Evolutionary conservation across 1,140 invertebrate species (phyloP), one percentile per base, ranked within the genome.

Genomic region (Grapholita molesta): DNA sequence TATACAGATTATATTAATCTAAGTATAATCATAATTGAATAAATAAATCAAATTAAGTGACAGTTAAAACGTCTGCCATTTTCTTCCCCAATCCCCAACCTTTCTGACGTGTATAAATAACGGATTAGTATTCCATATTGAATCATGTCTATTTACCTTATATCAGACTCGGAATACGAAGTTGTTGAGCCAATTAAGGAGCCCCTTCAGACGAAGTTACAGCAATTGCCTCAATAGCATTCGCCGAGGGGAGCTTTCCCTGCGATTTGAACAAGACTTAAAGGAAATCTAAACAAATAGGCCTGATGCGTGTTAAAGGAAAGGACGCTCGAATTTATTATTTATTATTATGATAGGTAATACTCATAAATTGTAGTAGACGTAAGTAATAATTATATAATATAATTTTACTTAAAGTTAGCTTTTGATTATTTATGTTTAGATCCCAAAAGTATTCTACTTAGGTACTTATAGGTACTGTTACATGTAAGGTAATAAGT

Each of bases 201-300:
- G 76, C 78, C 84, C 85, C 84, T 79, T 82, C 83, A 80, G 79
- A 80, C 79, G 71, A 84, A 82, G 84, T 72, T 73, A 68, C 75
- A 76, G 81, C 81, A 90, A 90, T 90, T 90, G 88, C 77, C 81
- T 88, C 80, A 89, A 89, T 78, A 72, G 86, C 73, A 69, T 72
- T 76, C 65, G 67, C 70, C 78, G 82, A 78, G 85, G 88, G 83
- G 64, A 71, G 66, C 68, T 66, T 70, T 68, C 72, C 66, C 66
- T 35, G 66, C 67, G 71, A 72, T 55, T 61, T n/a, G 23, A 55
- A 55, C 23, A 8, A 28, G 21, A 23, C 53, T 15, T 61, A 25
- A 30, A 28, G 55, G 55, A 61, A 61, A 61, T 28, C n/a, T 61
- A 61, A 61, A 61, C 55, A 61, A 61, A 61, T 15, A 61, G 3